Evolutionary conservation across 1,140 invertebrate species (phyloP), one percentile per base, ranked within the genome.

Genomic region (Oncopodura yosiiana): DNA sequence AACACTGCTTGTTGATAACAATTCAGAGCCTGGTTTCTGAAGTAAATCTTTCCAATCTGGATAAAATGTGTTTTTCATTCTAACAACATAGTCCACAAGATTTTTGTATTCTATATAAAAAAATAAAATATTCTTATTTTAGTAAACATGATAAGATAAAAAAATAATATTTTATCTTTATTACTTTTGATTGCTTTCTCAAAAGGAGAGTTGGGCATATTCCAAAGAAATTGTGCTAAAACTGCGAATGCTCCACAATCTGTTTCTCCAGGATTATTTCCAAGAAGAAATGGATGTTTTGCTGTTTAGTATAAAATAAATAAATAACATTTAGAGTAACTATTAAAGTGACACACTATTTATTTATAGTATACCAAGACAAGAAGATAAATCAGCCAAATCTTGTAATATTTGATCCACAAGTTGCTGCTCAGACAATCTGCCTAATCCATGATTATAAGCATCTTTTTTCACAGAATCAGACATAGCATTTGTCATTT

Each of bases 221-320:
- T 69, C 66, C 66, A 72, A 6, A 69, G 32, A 14, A 72, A 64
- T 61, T 70, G 70, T 16, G 55, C 55, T 12, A 74, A 32, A 65
- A 72, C 68, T 0, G 70, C 71, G 64, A 74, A 74, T 8, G 73
- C 50, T 11, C 67, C 61, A 63, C 73, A 75, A 56, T 75, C 73
- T 19, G 69, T 67, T 54, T 70, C 69, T 18, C 58, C 58, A 0
- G 71, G 69, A n/a, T 62, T 41, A 6, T 70, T 62, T 11, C 73
- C 73, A 43, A 70, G 61, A 9, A 74, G 61, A 56, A 67, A 75
- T 14, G 55, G 50, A 55, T 72, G 72, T 12, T 64, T 63, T 34
- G 69, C 73, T 72, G 18, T 38, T 42, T 42, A 45, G 18, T 12
- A 24, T 18, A 39, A 26, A 18, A 39, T 39, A 6, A 26, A n/a